Evolutionary conservation across 2,888 invertebrate genomes (phyloP).

Genomic region (Steinernema carpocapsae): DNA sequence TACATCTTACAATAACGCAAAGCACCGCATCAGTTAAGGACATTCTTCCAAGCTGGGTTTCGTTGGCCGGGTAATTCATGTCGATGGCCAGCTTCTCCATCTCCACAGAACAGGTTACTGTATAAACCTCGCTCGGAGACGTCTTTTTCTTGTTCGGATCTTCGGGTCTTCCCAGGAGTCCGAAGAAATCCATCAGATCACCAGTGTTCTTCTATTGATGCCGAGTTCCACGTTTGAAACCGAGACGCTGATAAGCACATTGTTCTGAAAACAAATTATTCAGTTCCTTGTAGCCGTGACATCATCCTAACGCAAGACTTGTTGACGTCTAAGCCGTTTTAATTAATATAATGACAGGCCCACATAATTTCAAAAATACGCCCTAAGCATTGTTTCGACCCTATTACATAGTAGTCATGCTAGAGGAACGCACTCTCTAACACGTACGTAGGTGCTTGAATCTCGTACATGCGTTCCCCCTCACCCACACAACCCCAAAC

Average conservation of each 20-base stretch:
- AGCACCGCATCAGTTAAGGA: slow-evolving; percentile 49
- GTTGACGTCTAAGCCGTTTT: background rate
- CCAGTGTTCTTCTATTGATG: slow-evolving; percentile 91
- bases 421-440: too few species aligned
- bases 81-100: slow-evolving; percentile 43
- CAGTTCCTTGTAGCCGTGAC: background rate
- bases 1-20: slow-evolving; percentile 43
- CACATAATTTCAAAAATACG: too few species aligned
- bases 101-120: slow-evolving; percentile 36
- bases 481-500: too few species aligned
- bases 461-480: too few species aligned
- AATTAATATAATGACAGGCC: background rate
- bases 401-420: too few species aligned
- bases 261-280: slow-evolving; percentile 48
- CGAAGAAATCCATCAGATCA: slow-evolving; percentile 92
- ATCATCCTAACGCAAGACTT: background rate
- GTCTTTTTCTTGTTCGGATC: slow-evolving; percentile 1
- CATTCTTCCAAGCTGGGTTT: slow-evolving; percentile 52
- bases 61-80: slow-evolving; percentile 61
- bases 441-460: too few species aligned
- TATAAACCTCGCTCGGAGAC: slow-evolving; percentile 7
- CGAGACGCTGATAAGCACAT: slow-evolving; percentile 50
- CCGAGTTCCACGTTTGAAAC: slow-evolving; percentile 75
- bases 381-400: too few species aligned
- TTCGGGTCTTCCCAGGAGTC: slow-evolving; percentile 70